Evolutionary conservation across 2,113 vertebrate genomes (phyloP).

Genomic region (Benitochromis conjunctus): DNA sequence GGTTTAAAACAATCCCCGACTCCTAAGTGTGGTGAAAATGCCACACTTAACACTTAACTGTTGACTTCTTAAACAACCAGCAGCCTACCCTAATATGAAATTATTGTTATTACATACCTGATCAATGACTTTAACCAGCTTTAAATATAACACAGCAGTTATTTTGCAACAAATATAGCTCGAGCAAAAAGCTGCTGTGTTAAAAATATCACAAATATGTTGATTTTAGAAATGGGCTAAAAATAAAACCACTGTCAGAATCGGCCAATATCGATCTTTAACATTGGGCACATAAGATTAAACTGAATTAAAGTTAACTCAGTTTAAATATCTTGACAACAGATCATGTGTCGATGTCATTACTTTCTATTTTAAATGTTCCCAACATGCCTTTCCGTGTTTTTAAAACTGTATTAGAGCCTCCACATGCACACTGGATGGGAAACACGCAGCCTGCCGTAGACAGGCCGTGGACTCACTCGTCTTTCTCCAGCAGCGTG

Average conservation of each 20-base stretch:
- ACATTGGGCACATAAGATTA: neutral
- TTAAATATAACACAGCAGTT: neutral
- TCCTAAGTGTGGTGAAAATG: neutral
- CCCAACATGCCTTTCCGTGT: neutral
- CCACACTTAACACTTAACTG: too few relatives aligned
- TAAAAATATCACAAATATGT: neutral
- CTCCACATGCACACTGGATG: neutral
- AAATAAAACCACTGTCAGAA: neutral
- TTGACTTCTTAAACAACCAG: neutral
- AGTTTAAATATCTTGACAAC: neutral
- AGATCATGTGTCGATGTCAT: neutral
- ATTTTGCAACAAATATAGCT: neutral
- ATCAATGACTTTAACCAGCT: neutral
- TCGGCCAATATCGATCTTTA: neutral
- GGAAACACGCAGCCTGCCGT: neutral
- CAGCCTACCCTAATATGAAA: neutral
- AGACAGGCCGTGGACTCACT: conserved; percentile 78
- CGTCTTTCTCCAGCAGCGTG: conserved; percentile 81
- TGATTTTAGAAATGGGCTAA: neutral
- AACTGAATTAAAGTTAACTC: neutral
- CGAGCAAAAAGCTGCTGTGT: neutral
- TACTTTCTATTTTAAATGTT: neutral
- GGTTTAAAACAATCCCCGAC: neutral
- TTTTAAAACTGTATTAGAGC: neutral
- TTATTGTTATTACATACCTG: neutral